These are phyloP conservation scores for Calyptomena viridis DNA, from an alignment of 2,113 vertebrate genomes.

Conservation along the genomic window DNA sequence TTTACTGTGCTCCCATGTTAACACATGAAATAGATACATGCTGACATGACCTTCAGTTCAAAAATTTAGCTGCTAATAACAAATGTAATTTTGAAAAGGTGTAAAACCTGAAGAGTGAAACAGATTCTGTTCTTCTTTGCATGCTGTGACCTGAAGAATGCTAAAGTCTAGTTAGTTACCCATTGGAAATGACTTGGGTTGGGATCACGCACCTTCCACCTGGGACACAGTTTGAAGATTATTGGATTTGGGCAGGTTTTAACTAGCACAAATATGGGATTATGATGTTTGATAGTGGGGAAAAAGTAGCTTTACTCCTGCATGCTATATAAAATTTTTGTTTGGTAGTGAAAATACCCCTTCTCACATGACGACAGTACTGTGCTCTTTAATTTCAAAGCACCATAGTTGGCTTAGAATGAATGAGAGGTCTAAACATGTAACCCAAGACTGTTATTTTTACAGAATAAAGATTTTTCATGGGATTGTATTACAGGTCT, in stretches of 20 bases:
- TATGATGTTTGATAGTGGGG: neutral
- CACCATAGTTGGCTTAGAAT: neutral
- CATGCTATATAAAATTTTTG: neutral
- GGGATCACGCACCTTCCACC: neutral
- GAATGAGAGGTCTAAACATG: neutral
- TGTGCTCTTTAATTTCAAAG: neutral
- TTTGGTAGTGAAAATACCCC: neutral
- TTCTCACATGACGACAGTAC: neutral
- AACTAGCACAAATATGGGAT: neutral
- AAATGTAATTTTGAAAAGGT: neutral
- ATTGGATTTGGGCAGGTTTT: neutral
- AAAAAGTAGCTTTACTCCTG: neutral
- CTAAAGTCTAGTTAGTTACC: neutral
- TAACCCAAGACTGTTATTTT: neutral
- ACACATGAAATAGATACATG: neutral
- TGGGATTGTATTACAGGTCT: neutral
- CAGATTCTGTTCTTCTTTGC: neutral
- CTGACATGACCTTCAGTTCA: accelerated
- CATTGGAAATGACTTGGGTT: neutral
- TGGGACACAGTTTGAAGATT: neutral
- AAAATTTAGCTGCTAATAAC: neutral
- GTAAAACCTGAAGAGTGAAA: neutral
- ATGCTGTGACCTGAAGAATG: neutral
- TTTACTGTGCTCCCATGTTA: neutral
- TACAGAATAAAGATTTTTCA: neutral